Base-by-base conservation (phyloP, 1,140 invertebrate species). In the Hormaphis cornu region DNA sequence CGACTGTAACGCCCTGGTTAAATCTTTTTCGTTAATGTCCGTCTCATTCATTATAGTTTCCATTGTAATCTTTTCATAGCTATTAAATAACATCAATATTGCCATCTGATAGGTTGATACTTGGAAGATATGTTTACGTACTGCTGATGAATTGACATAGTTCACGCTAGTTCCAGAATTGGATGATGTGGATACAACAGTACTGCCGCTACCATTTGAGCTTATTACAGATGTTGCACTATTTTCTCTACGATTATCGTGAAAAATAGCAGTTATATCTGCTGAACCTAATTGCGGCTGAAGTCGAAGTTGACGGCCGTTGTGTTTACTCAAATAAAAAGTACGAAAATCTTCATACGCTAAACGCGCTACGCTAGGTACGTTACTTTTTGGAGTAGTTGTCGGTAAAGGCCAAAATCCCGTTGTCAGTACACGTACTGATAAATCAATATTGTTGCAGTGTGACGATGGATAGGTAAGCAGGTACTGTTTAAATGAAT, bases 331-430 rank as follows among this genome's bases (percentile, higher is more conserved):
- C 71, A 99, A 81, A 82, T 99, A 99, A 82, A 98, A 98, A 78
- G 85, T 88, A 79, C 92, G 86, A 79, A 99, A 99, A 63, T 89
- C 89, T 78, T 97, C 93, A 81, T 98, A 99, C 70, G 96, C 95
- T 79, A 87, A 86, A 73, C 92, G 82, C 3, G 95, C 91, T 69
- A 92, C 86, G 56, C 85, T 80, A 54, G 97, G 96, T 78, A 99
- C 91, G 79, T 89, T 97, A 79, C 94, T 97, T 78, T 95, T 96
- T 76, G 91, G 86, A 76, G 91, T 86, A 71, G 90, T 89, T 72
- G 91, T 92, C 80, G 96, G 93, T 35, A 95, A 98, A 52, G 97
- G 97, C 97, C 97, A 99, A 80, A 97, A 98, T 48, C 97, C 97
- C 54, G 97, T 98, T n/a, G 97, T 99, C 46, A 99, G 81, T 69